A percentile compares a stretch with the other conserved stretches of the same genome.
Evolutionary conservation across 2,113 vertebrate genomes (phyloP).

Genomic region (Zootoca vivipara): DNA sequence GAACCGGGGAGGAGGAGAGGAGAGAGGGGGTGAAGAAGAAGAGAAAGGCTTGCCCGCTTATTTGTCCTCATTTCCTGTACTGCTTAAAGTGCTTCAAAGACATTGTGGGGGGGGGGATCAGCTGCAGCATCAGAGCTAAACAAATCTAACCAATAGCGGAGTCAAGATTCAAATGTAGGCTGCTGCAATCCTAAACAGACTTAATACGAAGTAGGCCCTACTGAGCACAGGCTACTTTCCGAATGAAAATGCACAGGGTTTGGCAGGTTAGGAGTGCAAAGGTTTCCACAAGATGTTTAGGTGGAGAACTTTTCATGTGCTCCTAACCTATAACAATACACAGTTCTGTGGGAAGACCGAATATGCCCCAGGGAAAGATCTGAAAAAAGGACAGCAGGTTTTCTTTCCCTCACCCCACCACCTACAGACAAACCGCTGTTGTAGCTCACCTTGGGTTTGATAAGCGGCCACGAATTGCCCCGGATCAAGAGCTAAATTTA

Average conservation of each 20-base stretch:
- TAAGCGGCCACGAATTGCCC: background rate
- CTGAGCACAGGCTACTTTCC: background rate
- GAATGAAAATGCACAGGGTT: background rate
- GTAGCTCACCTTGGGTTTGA: background rate
- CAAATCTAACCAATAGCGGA: no score
- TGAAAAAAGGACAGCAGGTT: background rate
- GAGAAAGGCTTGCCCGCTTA: background rate
- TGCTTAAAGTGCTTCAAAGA: background rate
- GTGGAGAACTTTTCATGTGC: background rate
- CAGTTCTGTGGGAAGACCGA: background rate
- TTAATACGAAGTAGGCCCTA: no score
- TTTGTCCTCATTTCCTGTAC: background rate
- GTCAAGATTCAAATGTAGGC: background rate
- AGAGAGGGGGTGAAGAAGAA: background rate
- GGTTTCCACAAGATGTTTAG: background rate
- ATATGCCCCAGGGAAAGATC: background rate
- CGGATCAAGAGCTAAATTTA: slow-evolving; percentile 12
- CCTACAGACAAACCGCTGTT: background rate
- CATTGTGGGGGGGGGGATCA: background rate
- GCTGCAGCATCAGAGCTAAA: background rate
- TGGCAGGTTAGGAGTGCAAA: background rate
- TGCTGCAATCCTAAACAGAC: background rate
- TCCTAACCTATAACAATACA: background rate
- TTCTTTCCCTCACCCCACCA: no score
- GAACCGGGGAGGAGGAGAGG: background rate